Base-by-base conservation (phyloP, 2,113 vertebrate species). In the Hippocampus comes region DNA sequence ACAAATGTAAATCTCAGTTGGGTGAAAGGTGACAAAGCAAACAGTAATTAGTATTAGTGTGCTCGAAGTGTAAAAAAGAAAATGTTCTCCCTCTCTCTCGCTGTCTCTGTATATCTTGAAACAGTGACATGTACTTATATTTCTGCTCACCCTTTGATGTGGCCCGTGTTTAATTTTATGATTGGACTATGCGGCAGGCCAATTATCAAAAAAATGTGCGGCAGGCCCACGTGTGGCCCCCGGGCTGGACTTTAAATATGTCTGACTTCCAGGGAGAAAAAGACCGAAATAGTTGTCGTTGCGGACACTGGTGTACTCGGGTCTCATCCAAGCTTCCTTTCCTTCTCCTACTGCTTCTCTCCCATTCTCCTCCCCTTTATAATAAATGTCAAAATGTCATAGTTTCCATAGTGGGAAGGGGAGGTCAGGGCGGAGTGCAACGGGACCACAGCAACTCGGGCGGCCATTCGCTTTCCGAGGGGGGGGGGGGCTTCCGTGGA, bases 381-480 rank as follows among this genome's bases (percentile, higher is more conserved):
- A 89, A 89, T 92, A 92, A 90, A 91, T 93, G 92, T 94, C 91
- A 92, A 92, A 90, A 91, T 93, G 92, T 94, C 91, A 92, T 90
- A 92, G 92, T 93, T 94, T 95, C 92, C 93, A 93, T 79, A 91
- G 92, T 91, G 86, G 86, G 80, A 80, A 72, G 78, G 78, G 80
- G 76, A 74, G 81, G 91, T 51, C 72, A 83, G 91, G 93, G 92
- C 89, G 85, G 91, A 86, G 85, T 89, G 89, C 87, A 91, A 89
- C 91, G 89, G 88, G 87, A 91, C 89, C 89, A 84, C 89, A 89
- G 90, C 88, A 85, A 89, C 91, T 91, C 89, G 82, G 64, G 78
- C 91, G 89, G 90, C 93, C 89, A 93, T 90, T 94, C 79, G 72
- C 89, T 88, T 89, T 90, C 81, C 78, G 84, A 76, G 86, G 84